Percentiles rank a stretch among this genome's conserved stretches.
Conservation (phyloP, 30 jellyfish, hydroid and myxozoan genomes). For the Pseudorhiza aurosa region DNA sequence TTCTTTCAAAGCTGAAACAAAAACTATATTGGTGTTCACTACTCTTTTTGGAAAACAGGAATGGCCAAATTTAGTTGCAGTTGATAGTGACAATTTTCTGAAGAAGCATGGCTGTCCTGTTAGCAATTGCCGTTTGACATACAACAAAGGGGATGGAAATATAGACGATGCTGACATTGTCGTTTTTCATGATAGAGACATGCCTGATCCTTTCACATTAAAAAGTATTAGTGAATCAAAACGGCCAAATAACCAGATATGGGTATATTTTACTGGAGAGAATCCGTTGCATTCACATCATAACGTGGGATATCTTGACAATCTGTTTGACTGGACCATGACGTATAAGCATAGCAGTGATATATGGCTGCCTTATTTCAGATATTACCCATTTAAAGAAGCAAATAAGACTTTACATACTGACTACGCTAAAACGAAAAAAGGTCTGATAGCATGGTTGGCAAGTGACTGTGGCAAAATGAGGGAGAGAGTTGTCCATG, state of each 20-base stretch:
- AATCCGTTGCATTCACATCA: conserved; percentile 52
- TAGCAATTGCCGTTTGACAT: conserved; percentile 36
- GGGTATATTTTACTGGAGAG: conserved; percentile 78
- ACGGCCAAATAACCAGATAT: conserved; percentile 48
- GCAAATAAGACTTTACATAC: background rate
- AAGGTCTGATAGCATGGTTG: conserved; percentile 76
- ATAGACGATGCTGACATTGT: conserved; percentile 30
- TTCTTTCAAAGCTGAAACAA: background rate
- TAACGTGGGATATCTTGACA: conserved; percentile 1
- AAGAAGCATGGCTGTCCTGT: conserved; percentile 61
- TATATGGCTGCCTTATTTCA: conserved; percentile 85
- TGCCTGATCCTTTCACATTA: conserved; percentile 24
- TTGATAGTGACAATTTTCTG: conserved; percentile 12
- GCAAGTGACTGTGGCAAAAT: conserved; percentile 80
- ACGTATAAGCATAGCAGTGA: conserved; percentile 88
- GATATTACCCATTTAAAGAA: conserved; percentile 27
- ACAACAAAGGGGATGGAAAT: conserved; percentile 3
- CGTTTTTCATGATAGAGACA: conserved; percentile 69
- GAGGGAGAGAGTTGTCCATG: conserved; percentile 77
- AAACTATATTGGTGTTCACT: conserved; percentile 47
- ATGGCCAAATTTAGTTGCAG: conserved; percentile 48
- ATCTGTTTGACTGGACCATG: conserved; percentile 91
- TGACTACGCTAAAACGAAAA: conserved; percentile 75
- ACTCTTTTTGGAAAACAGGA: conserved; percentile 25
- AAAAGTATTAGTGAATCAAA: conserved; percentile 1